Evolutionary conservation across 2,113 vertebrate species (phyloP).

Genomic region (Serinus canaria): DNA sequence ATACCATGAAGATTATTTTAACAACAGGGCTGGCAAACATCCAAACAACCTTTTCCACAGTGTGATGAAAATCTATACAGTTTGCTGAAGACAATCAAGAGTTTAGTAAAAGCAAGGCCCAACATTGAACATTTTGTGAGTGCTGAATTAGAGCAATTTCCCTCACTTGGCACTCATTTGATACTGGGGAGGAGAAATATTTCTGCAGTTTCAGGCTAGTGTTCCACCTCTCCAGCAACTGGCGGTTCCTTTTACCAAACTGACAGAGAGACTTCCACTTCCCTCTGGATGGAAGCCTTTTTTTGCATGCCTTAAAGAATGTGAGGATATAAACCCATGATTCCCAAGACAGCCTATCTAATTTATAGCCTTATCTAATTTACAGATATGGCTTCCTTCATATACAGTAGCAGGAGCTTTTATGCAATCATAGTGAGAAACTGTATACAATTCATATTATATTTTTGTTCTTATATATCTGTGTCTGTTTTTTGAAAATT

Average conservation of each 20-base stretch:
- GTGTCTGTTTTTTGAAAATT: neutral
- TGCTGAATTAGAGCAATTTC: neutral
- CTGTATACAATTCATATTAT: neutral
- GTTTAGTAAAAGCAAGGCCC: neutral
- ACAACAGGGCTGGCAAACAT: neutral
- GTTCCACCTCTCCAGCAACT: neutral
- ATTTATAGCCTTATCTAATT: neutral
- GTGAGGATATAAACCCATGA: neutral
- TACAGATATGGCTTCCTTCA: neutral
- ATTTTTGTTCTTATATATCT: neutral
- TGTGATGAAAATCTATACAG: neutral
- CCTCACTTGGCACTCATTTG: neutral
- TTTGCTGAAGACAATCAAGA: neutral
- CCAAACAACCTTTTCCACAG: neutral
- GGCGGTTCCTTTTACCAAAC: neutral
- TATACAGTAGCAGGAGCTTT: neutral
- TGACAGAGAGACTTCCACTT: neutral
- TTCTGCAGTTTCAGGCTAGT: neutral
- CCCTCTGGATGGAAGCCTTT: neutral
- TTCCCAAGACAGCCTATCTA: neutral
- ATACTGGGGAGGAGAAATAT: neutral
- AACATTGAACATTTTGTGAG: neutral
- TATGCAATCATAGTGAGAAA: neutral
- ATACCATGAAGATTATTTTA: neutral
- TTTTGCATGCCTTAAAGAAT: neutral